Conservation (phyloP, 1,140 invertebrate genomes). For the Plodia interpunctella region DNA sequence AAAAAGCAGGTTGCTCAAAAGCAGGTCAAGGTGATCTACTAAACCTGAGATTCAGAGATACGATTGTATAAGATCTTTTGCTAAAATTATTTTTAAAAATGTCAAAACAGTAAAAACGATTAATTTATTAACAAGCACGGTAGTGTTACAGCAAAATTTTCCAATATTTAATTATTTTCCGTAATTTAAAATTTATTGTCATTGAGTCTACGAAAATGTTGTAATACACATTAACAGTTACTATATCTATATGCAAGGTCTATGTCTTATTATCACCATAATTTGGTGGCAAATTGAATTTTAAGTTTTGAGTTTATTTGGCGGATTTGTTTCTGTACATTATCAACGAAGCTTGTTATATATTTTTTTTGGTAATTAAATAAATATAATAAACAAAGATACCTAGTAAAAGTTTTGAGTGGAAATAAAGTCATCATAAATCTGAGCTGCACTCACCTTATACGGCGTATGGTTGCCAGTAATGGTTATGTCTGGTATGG, state of each 20-base stretch:
- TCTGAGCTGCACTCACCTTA: constrained; percentile 70
- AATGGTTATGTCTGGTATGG: constrained; percentile 79
- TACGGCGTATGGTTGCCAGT: constrained; percentile 82
- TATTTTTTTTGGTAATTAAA: no score
- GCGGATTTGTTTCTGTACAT: no score
- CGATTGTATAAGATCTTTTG: background rate
- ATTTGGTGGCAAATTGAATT: no score
- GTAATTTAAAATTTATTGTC: no score
- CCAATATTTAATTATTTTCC: background rate
- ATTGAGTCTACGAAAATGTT: no score
- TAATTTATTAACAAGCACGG: background rate
- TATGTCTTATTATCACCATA: no score
- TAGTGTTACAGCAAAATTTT: background rate
- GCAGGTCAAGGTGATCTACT: background rate
- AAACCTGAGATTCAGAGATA: background rate
- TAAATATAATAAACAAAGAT: no score
- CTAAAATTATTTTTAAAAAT: background rate
- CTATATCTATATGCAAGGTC: no score
- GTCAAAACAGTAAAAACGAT: background rate
- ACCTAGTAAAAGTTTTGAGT: background rate
- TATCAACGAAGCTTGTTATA: no score
- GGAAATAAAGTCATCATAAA: no score
- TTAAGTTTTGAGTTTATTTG: no score
- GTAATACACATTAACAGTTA: no score
- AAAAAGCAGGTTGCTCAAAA: background rate